Conservation (phyloP, 37 sponge, comb jelly and placozoan species). For the Trichoplax adhaerens region DNA sequence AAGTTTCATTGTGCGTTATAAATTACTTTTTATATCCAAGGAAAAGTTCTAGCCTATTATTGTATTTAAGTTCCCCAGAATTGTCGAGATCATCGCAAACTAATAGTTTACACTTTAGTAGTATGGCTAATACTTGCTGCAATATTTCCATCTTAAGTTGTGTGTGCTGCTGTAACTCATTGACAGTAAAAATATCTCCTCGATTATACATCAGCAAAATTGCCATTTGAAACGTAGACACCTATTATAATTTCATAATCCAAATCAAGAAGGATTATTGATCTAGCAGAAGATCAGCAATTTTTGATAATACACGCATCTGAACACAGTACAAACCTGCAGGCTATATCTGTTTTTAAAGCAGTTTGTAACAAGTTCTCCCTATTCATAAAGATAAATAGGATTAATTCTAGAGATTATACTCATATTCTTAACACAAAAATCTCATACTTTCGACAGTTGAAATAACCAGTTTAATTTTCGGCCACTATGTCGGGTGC, state of each 20-base stretch:
- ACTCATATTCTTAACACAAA: background rate
- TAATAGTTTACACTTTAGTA: slow-evolving; percentile 1
- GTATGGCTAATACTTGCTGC: background rate
- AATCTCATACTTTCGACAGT: slow-evolving; percentile 23
- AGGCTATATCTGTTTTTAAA: slow-evolving; percentile 73
- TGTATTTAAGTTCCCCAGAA: background rate
- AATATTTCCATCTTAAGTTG: background rate
- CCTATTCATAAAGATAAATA: slow-evolving; percentile 16
- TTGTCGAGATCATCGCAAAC: background rate
- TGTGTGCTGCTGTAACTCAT: slow-evolving; percentile 4
- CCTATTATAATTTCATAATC: slow-evolving; percentile 9
- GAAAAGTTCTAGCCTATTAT: slow-evolving; percentile 10
- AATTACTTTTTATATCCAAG: slow-evolving; percentile 56
- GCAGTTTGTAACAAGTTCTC: slow-evolving; percentile 72
- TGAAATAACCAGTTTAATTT: slow-evolving; percentile 88
- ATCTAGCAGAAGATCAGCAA: no score
- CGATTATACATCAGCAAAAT: slow-evolving; percentile 74
- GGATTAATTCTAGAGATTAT: background rate
- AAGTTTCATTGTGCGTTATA: background rate
- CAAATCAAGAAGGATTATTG: no score
- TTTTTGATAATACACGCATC: no score
- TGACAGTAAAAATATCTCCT: slow-evolving; percentile 1
- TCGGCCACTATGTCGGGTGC: slow-evolving; percentile 81
- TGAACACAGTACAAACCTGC: slow-evolving; percentile 25
- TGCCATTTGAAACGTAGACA: slow-evolving; percentile 91